These are phyloP conservation scores for Spialia ferax DNA, from an alignment of 2,888 invertebrate species.

Conservation along the genomic window DNA sequence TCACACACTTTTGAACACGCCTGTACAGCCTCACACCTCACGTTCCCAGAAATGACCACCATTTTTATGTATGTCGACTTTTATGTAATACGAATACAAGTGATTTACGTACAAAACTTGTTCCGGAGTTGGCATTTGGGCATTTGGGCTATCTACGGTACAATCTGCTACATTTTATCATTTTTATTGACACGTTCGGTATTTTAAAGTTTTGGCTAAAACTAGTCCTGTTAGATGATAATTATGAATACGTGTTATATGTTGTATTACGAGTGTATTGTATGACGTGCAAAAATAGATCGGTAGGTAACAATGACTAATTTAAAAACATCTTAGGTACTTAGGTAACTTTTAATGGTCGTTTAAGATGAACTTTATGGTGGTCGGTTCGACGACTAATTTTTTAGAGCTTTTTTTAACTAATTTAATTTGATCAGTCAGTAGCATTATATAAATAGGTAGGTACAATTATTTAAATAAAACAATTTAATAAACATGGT, in stretches of 20 bases:
- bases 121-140: conserved; percentile 62
- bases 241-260: neutral
- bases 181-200: conserved; percentile 36
- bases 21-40: conserved; percentile 48
- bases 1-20: conserved; percentile 47
- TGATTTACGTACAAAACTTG: conserved; percentile 66
- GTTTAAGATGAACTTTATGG: too few species aligned
- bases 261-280: too few species aligned
- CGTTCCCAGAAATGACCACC: conserved; percentile 71
- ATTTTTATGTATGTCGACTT: conserved; percentile 68
- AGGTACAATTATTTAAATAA: too few species aligned
- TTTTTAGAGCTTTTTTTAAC: too few species aligned
- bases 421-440: too few species aligned
- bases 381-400: too few species aligned
- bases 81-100: conserved; percentile 75
- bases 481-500: too few species aligned
- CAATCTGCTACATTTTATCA: conserved; percentile 29
- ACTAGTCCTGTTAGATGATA: neutral
- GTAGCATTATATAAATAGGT: too few species aligned
- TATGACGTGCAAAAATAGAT: too few species aligned
- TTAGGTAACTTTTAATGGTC: too few species aligned
- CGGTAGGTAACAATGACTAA: too few species aligned
- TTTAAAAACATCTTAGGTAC: too few species aligned
- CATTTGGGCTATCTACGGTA: conserved; percentile 56
- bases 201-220: conserved; percentile 15